Conservation (phyloP, 2,113 vertebrate species). For the Aspiorhynchus laticeps region DNA sequence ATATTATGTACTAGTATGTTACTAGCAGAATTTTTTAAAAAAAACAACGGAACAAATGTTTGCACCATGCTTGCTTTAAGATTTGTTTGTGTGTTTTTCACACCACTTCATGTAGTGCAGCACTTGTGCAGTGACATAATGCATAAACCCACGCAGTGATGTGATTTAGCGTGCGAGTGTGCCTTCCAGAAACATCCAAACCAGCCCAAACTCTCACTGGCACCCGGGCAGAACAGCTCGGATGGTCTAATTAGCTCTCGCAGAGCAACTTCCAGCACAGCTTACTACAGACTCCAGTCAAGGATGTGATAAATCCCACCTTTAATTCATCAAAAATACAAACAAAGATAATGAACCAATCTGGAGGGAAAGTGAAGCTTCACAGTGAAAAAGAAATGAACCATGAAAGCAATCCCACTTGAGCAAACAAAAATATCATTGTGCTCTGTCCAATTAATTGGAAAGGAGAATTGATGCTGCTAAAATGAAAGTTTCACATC, state of each 20-base stretch:
- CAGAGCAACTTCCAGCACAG: constrained; percentile 1
- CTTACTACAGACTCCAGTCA: not conserved
- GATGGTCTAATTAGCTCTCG: constrained; percentile 38
- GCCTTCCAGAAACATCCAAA: constrained; percentile 27
- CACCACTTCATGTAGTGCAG: not conserved
- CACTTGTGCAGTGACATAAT: constrained; percentile 19
- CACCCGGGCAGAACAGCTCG: not conserved
- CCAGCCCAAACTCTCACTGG: not conserved
- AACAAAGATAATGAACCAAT: constrained; percentile 40
- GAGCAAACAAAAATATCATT: constrained; percentile 2
- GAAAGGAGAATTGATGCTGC: not conserved
- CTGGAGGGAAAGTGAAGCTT: not conserved
- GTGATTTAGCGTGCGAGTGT: not conserved
- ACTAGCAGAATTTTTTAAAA: not conserved
- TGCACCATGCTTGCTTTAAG: not conserved
- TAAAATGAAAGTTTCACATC: not conserved
- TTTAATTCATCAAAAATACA: constrained; percentile 39
- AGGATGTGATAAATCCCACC: constrained; percentile 5
- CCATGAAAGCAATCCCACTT: not conserved
- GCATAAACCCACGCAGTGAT: constrained; percentile 9
- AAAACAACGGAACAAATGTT: not conserved
- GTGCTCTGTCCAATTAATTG: not conserved
- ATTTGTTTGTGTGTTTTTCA: not conserved
- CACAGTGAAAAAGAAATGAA: not conserved
- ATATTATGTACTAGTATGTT: not conserved